phyloP scores from a whole-genome alignment of 2,797 vertebrate genomes.

The Argyrosomus regius region DNA sequence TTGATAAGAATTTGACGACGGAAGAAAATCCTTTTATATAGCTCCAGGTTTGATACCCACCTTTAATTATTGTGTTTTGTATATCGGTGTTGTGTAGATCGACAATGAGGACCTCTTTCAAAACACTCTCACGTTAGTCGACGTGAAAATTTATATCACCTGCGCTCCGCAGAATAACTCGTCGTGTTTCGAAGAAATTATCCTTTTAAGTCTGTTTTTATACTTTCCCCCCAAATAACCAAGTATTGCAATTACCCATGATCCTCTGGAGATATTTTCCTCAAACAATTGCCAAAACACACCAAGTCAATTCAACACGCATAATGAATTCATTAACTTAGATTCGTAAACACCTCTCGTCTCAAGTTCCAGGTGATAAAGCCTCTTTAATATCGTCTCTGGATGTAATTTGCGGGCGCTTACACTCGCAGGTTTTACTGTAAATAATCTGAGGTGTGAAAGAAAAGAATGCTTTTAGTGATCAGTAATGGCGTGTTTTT shows the following conservation, averaged over 20 bases:
- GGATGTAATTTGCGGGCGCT: conserved; percentile 68
- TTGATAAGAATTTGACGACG: conserved; percentile 44
- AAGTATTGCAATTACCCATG: conserved; percentile 53
- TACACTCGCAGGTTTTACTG: conserved; percentile 35
- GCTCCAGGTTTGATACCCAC: conserved; percentile 63
- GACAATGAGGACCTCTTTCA: conserved; percentile 68
- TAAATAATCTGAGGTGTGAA: conserved; percentile 53
- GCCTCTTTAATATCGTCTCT: conserved; percentile 42
- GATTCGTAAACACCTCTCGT: conserved; percentile 44
- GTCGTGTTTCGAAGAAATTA: conserved; percentile 25
- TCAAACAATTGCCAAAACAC: conserved; percentile 74
- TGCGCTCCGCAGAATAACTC: conserved; percentile 33
- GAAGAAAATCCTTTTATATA: conserved; percentile 53
- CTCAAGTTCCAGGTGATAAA: conserved; percentile 61
- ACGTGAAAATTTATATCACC: conserved; percentile 32
- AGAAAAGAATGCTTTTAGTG: conserved; percentile 50
- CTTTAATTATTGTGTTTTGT: conserved; percentile 62
- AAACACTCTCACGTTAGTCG: conserved; percentile 39
- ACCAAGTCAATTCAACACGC: conserved; percentile 47
- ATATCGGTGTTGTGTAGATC: conserved; percentile 70
- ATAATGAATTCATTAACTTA: conserved; percentile 34
- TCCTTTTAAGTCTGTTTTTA: conserved; percentile 35
- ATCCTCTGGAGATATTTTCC: conserved; percentile 59
- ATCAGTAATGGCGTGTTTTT: conserved; percentile 48
- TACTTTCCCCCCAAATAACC: conserved; percentile 41